Conservation (phyloP, 2,797 vertebrate genomes). For the Esox lucius region DNA sequence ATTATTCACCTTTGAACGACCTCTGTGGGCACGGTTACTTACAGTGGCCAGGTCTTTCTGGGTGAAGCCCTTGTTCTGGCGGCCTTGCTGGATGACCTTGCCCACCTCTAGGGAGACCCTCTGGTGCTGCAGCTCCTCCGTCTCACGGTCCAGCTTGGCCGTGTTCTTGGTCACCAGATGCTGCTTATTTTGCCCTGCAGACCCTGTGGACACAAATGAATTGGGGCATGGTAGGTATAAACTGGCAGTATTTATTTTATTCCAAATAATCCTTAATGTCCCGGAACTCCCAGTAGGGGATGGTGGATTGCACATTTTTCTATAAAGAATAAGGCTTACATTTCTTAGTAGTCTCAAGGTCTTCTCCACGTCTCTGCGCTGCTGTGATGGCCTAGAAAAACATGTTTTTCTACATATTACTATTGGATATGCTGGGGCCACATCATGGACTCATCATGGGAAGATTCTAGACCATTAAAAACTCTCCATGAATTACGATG, state of each 20-base stretch:
- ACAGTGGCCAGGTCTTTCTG: slow-evolving; percentile 97
- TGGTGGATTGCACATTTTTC: background rate
- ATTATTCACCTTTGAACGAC: no score
- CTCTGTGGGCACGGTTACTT: slow-evolving; percentile 54
- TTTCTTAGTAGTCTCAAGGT: slow-evolving; percentile 93
- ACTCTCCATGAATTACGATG: no score
- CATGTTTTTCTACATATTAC: background rate
- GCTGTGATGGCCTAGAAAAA: slow-evolving; percentile 81
- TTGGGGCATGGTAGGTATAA: background rate
- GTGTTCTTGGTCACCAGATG: slow-evolving; percentile 96
- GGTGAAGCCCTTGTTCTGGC: slow-evolving; percentile 87
- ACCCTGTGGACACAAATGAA: slow-evolving; percentile 72
- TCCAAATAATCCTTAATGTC: background rate
- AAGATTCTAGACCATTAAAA: no score
- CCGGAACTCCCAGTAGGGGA: background rate
- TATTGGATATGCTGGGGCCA: no score
- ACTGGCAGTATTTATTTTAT: background rate
- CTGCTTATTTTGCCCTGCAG: slow-evolving; percentile 96
- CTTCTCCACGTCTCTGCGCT: slow-evolving; percentile 90
- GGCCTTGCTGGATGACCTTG: slow-evolving; percentile 89
- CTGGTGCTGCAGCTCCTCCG: slow-evolving; percentile 93
- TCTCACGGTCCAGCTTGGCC: slow-evolving; percentile 93
- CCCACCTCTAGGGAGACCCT: slow-evolving; percentile 90
- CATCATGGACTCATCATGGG: background rate
- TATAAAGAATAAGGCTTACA: slow-evolving; percentile 69